Evolutionary conservation across 2,113 vertebrate genomes (phyloP).

Genomic region (Centropristis striata): DNA sequence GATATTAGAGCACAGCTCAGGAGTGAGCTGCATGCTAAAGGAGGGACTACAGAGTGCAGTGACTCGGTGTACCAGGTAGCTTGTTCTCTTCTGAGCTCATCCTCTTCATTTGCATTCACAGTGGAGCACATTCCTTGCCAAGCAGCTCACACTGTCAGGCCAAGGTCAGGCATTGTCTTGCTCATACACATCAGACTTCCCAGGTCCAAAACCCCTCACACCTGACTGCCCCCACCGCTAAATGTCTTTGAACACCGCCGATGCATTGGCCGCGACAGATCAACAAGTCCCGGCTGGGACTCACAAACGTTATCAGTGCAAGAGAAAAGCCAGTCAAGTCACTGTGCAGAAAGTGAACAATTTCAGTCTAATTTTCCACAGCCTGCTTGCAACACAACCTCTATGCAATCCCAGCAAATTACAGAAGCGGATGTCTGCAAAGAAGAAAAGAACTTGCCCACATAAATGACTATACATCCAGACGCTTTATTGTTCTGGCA

Average conservation of each 20-base stretch:
- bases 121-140: slow-evolving; percentile 44
- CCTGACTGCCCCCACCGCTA: slow-evolving; percentile 58
- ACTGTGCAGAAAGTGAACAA: slow-evolving; percentile 27
- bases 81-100: slow-evolving; percentile 35
- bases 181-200: slow-evolving; percentile 71
- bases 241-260: slow-evolving; percentile 67
- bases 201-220: slow-evolving; percentile 59
- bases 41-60: slow-evolving; percentile 22
- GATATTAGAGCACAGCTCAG: slow-evolving; percentile 37
- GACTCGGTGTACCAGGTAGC: slow-evolving; percentile 58
- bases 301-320: slow-evolving; percentile 42
- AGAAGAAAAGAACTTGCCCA: neutral
- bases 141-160: slow-evolving; percentile 60
- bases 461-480: slow-evolving; percentile 39
- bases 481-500: slow-evolving; percentile 44
- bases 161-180: slow-evolving; percentile 79
- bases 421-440: slow-evolving; percentile 37
- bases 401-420: slow-evolving; percentile 31
- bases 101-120: slow-evolving; percentile 75
- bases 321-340: slow-evolving; percentile 26
- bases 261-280: slow-evolving; percentile 55
- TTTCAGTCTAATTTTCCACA: slow-evolving; percentile 31
- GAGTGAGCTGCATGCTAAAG: slow-evolving; percentile 59
- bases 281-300: slow-evolving; percentile 56
- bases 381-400: slow-evolving; percentile 16